Base-by-base conservation (phyloP, 2,888 invertebrate species). In the Catonia carolina region DNA sequence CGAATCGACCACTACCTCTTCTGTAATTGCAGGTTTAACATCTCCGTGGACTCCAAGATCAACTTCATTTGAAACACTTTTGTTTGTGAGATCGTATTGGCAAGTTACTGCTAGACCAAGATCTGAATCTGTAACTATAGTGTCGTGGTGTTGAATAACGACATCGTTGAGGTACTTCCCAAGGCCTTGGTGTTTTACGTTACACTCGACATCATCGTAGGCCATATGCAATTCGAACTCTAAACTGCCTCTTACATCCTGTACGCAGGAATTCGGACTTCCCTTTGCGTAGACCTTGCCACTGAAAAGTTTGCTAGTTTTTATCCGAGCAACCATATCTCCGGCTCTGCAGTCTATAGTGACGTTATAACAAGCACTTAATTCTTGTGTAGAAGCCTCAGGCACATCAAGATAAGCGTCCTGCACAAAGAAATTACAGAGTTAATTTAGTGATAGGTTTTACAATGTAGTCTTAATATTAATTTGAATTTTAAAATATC, bases 221-320 rank as follows among this genome's bases (percentile, higher is more conserved):
- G 86, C 86, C 89, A 95, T 92, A 66, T 85, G 86, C 64, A 95
- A 77, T 72, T 93, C 91, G 71, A 95, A 95, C 73, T 93, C 91
- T 60, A 94, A 76, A 61, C 89, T 86, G 68, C 86, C 87, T 68
- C 87, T 85, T 54, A 95, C 88, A 71, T 94, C 92, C 63, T 87
- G 84, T 37, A 93, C 87, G 72, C 94, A 95, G 22, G 91, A 90
- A 73, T 91, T 92, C 53, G 94, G 94, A 65, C 91, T 89, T 60
- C 92, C 91, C 73, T 94, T 94, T 60, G 92, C 93, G 75, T 95
- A 95, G 64, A 95, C 89, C 75, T 94, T 94, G 63, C 94, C 94
- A 71, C 90, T 90, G 77, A 94, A 94, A 58, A 94, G 76, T 73
- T 90, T 91, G 63, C 89, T 91, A 55, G 94, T 94, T 73, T 89